phyloP scores from a whole-genome alignment of 2,113 vertebrate genomes.

The Sorex fumeus region DNA sequence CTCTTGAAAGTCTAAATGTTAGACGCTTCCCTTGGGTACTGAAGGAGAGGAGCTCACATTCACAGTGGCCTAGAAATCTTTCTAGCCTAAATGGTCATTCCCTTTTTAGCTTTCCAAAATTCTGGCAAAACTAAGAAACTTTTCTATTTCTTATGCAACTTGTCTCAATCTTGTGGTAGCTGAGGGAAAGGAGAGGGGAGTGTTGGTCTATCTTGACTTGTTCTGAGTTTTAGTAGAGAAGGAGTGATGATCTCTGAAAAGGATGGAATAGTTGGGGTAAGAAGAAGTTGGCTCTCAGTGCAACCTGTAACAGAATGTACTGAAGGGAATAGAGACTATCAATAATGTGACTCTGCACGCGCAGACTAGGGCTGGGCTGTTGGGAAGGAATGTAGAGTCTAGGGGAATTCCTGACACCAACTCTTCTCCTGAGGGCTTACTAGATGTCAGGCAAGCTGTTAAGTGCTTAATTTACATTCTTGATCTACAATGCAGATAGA shows the following conservation, averaged over 20 bases:
- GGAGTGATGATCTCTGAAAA: neutral
- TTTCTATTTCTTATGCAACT: neutral
- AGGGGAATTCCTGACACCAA: neutral
- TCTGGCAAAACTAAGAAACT: neutral
- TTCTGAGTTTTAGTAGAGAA: slow-evolving; percentile 23
- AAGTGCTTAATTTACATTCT: neutral
- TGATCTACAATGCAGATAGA: neutral
- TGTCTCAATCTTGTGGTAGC: neutral
- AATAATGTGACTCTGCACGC: neutral
- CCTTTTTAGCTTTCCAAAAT: neutral
- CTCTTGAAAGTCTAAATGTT: neutral
- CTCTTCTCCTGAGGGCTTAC: neutral
- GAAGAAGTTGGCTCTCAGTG: neutral
- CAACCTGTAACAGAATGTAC: neutral
- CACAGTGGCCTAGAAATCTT: neutral
- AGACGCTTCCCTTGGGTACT: neutral
- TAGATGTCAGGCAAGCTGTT: neutral
- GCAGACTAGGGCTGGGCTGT: neutral
- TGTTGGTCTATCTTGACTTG: neutral
- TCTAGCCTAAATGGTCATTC: neutral
- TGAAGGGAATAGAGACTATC: neutral
- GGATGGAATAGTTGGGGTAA: neutral
- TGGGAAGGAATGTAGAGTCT: neutral
- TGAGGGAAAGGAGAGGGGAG: neutral
- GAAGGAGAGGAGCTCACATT: neutral